phyloP scores from a whole-genome alignment of 2,797 vertebrate genomes.

The Masticophis lateralis region DNA sequence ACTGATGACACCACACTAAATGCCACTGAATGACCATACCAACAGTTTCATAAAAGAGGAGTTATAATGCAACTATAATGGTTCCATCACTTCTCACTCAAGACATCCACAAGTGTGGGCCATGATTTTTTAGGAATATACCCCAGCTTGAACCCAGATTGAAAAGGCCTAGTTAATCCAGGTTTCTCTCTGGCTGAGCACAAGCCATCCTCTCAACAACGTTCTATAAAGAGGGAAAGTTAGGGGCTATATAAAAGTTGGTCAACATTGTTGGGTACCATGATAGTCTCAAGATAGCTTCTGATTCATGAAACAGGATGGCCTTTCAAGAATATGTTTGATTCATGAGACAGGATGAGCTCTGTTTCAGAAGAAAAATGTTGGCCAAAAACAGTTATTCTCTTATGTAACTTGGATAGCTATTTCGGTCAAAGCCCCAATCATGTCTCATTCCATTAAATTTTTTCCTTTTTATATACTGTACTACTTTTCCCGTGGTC shows the following conservation, averaged over 20 bases:
- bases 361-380: background rate
- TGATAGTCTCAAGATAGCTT: background rate
- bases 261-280: background rate
- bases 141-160: background rate
- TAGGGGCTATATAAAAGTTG: background rate
- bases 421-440: background rate
- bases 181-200: background rate
- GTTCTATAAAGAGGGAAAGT: background rate
- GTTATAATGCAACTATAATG: background rate
- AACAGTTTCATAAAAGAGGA: background rate
- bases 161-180: background rate
- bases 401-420: background rate
- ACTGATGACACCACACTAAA: background rate
- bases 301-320: background rate
- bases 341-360: background rate
- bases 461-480: background rate
- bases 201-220: background rate
- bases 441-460: background rate
- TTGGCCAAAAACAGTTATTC: background rate
- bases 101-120: background rate
- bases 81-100: background rate
- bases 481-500: background rate
- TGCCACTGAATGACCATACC: background rate
- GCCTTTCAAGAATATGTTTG: background rate
- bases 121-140: background rate